Evolutionary conservation across 2,113 vertebrate species (phyloP), one percentile per base, ranked within the genome.

Genomic region (Podiceps cristatus): DNA sequence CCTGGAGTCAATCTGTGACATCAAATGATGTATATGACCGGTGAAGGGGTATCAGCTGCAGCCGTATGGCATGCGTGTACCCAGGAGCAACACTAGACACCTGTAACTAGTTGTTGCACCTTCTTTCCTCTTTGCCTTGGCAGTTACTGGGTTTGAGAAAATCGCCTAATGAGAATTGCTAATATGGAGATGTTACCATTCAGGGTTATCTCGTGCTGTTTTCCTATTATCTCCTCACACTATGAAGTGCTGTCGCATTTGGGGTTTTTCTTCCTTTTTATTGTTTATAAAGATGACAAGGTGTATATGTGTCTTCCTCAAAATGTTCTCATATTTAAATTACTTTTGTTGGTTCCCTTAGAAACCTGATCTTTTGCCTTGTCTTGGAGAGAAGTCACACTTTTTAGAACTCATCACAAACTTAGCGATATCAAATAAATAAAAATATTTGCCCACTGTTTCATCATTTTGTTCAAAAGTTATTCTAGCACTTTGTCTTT

Each of bases 41-140:
- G 11, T 69, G 55, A 40, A 60, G 37, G 40, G 19, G 6, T 50
- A n/a, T 47, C 37, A 69, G 60, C 22, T 40, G 29, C 33, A 24
- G 29, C 64, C 5, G 0, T 14, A 1, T 45, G n/a, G 23, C 49
- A 84, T 2, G 0, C 4, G 2, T 37, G 59, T 49, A 19, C 24
- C 69, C 42, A 23, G 76, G 25, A 67, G 37, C 52, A 49, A 45
- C 59, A n/a, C 42, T 31, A 25, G 71, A 22, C 50, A n/a, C 40
- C 71, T 72, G 55, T 11, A 31, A 33, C 42, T 40, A 7, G 5
- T 23, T 10, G 20, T 33, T 56, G 10, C 31, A 1, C n/a, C n/a
- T 12, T 11, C 44, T 9, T 55, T 67, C 23, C 28, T 29, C 19
- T 31, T 69, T 33, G 49, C 69, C 33, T 66, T 37, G 69, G 35